These are phyloP conservation scores for Icerya purchasi DNA, from an alignment of 2,888 invertebrate species.

Conservation along the genomic window DNA sequence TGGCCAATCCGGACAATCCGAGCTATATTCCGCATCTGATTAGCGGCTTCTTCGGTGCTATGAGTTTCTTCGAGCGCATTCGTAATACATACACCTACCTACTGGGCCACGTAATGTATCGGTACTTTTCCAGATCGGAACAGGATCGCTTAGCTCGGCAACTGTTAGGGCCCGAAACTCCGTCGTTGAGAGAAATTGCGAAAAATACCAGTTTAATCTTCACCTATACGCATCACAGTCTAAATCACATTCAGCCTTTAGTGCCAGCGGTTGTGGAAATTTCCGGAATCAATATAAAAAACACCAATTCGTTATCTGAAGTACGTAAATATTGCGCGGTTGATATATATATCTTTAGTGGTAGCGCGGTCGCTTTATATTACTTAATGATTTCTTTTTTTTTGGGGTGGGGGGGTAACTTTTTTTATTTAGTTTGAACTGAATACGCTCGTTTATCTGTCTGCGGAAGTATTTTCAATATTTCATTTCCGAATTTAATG, in stretches of 20 bases:
- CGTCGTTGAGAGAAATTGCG: constrained; percentile 9
- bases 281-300: constrained; percentile 30
- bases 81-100: not conserved
- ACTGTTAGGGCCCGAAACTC: not conserved
- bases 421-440: too few relatives aligned
- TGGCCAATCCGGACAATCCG: constrained; percentile 5
- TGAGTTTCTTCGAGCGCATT: not conserved
- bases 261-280: constrained; percentile 35
- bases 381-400: too few relatives aligned
- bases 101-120: not conserved
- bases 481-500: too few relatives aligned
- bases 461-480: too few relatives aligned
- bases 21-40: not conserved
- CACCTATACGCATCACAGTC: constrained; percentile 31
- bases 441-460: too few relatives aligned
- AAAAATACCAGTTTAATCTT: constrained; percentile 27
- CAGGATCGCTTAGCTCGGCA: not conserved
- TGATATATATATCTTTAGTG: too few relatives aligned
- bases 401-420: too few relatives aligned
- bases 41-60: not conserved
- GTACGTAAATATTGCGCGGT: too few relatives aligned
- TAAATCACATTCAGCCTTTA: constrained; percentile 28
- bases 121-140: not conserved
- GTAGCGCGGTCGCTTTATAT: too few relatives aligned
- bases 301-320: constrained; percentile 9